These are phyloP conservation scores for Gavialis gangeticus DNA, from an alignment of 2,113 vertebrate genomes.

Conservation along the genomic window DNA sequence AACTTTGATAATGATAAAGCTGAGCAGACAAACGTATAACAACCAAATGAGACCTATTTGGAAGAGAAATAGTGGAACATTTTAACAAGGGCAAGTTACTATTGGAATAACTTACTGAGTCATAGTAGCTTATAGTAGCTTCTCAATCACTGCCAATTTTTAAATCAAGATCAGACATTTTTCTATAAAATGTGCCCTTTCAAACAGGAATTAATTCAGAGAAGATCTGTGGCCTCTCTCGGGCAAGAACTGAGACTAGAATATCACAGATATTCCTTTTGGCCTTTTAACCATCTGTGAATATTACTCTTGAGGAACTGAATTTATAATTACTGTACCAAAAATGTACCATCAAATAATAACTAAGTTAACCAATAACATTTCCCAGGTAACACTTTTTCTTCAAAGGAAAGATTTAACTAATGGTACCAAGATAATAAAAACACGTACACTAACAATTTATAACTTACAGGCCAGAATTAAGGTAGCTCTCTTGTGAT, in stretches of 20 bases:
- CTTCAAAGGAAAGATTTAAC: neutral
- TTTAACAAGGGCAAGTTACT: neutral
- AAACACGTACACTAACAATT: neutral
- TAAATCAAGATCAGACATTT: neutral
- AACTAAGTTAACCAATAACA: constrained; percentile 14
- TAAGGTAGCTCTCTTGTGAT: constrained; percentile 48
- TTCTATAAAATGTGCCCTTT: neutral
- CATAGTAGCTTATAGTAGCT: no score
- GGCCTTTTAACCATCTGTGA: neutral
- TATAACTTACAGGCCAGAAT: constrained; percentile 59
- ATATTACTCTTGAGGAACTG: neutral
- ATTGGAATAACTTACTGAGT: neutral
- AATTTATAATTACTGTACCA: neutral
- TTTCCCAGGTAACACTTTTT: constrained; percentile 38
- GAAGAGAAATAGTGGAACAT: neutral
- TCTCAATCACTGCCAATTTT: no score
- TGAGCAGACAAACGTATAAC: no score
- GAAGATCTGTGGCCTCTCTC: accelerated
- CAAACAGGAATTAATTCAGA: neutral
- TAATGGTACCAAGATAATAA: neutral
- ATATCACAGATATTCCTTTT: neutral
- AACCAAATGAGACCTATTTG: neutral
- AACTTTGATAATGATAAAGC: no score
- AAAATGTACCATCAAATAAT: neutral
- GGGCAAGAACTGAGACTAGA: neutral